Evolutionary conservation across 64 coral and sea anemone genomes (phyloP).

Genomic region (Pocillopora damicornis): DNA sequence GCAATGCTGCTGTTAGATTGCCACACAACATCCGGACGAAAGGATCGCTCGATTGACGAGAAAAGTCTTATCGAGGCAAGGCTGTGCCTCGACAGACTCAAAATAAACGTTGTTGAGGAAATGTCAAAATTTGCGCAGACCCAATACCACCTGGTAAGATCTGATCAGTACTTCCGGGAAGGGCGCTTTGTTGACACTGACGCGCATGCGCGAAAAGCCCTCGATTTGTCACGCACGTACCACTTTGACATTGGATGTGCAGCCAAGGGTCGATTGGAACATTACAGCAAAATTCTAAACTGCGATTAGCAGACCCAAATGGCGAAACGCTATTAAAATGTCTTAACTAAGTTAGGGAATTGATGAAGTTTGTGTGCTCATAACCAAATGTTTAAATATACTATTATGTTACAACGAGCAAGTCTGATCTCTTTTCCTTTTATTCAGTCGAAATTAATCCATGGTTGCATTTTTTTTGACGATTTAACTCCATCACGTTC

Average conservation of each 20-base stretch:
- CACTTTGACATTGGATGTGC: background rate
- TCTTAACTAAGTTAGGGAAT: too few relatives aligned
- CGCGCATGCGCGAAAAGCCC: background rate
- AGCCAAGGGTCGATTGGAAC: background rate
- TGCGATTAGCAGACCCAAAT: background rate
- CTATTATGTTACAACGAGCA: too few relatives aligned
- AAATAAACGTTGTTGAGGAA: background rate
- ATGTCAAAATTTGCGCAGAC: background rate
- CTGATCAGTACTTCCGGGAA: constrained; percentile 22
- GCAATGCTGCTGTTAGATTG: background rate
- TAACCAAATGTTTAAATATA: too few relatives aligned
- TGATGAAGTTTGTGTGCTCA: too few relatives aligned
- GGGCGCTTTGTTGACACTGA: background rate
- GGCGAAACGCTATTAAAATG: too few relatives aligned
- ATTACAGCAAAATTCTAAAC: background rate
- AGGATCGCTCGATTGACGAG: background rate
- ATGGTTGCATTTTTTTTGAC: too few relatives aligned
- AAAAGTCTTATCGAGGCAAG: background rate
- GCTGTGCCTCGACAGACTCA: background rate
- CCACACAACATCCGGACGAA: background rate
- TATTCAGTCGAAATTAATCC: too few relatives aligned
- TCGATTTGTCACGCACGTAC: background rate
- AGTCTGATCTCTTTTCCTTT: too few relatives aligned
- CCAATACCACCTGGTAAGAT: background rate
- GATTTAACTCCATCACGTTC: too few relatives aligned